phyloP scores from a whole-genome alignment of 2,113 vertebrate species.

The Gambusia holbrooki region DNA sequence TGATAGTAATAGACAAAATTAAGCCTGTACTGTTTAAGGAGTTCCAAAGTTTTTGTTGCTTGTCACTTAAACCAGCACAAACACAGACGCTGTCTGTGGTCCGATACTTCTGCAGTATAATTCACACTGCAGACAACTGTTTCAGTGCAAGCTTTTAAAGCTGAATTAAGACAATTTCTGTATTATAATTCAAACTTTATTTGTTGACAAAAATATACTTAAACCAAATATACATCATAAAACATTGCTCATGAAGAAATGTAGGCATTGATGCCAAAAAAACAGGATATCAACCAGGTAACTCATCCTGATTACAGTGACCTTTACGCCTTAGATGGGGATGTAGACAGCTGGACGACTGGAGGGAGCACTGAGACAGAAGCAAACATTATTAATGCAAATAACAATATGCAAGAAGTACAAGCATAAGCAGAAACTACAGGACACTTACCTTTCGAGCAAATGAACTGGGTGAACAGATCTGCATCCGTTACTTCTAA shows the following conservation, averaged over 20 bases:
- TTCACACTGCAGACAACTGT: too few relatives aligned
- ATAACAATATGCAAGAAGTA: constrained; percentile 2
- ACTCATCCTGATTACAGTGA: constrained; percentile 88
- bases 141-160: background rate
- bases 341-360: constrained; percentile 84
- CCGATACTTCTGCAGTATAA: too few relatives aligned
- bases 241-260: constrained; percentile 3
- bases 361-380: constrained; percentile 86
- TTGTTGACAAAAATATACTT: background rate
- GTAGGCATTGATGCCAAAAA: constrained; percentile 77
- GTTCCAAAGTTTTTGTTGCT: too few relatives aligned
- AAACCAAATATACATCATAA: constrained; percentile 8
- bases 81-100: background rate
- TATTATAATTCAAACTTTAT: constrained; percentile 31
- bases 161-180: background rate
- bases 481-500: constrained; percentile 85
- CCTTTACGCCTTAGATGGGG: constrained; percentile 87
- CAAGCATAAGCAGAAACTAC: background rate
- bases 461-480: constrained; percentile 87
- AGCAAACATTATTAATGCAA: constrained; percentile 8
- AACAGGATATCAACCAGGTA: constrained; percentile 84
- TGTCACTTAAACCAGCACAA: background rate
- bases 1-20: background rate
- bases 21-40: background rate
- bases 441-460: constrained; percentile 84